phyloP scores from a whole-genome alignment of 2,113 vertebrate genomes.

The Zosterops hypoxanthus region DNA sequence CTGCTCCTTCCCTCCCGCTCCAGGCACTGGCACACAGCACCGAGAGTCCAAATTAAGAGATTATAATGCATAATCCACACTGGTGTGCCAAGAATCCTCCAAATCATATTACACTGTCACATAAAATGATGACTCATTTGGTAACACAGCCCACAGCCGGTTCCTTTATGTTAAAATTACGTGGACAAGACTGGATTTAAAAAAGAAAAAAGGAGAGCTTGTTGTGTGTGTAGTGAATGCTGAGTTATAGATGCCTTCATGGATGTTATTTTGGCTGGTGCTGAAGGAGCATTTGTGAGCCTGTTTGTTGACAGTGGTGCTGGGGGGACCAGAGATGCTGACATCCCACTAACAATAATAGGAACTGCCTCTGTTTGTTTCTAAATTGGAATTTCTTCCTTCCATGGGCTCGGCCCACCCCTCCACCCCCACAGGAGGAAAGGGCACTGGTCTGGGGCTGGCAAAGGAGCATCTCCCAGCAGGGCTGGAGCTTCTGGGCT shows the following conservation, averaged over 20 bases:
- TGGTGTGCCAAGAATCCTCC: conserved; percentile 53
- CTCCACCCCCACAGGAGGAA: not conserved
- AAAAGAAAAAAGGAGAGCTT: conserved; percentile 59
- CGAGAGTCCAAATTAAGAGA: conserved; percentile 34
- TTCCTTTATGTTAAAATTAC: conserved; percentile 62
- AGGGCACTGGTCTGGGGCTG: conserved; percentile 18
- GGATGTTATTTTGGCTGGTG: conserved; percentile 65
- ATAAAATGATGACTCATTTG: conserved; percentile 63
- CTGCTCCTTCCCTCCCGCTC: not conserved
- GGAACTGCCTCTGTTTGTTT: conserved; percentile 57
- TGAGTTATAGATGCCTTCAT: conserved; percentile 59
- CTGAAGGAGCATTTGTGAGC: conserved; percentile 61
- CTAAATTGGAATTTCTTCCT: conserved; percentile 61
- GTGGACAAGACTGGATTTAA: conserved; percentile 36
- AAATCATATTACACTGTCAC: conserved; percentile 39
- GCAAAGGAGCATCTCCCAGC: conserved; percentile 13
- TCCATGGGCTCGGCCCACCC: conserved; percentile 35
- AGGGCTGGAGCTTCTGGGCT: not conserved
- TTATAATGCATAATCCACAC: conserved; percentile 58
- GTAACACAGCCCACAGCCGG: conserved; percentile 13
- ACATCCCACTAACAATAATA: conserved; percentile 58
- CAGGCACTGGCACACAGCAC: not conserved
- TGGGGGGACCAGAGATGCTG: conserved; percentile 46
- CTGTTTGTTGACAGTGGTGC: conserved; percentile 48
- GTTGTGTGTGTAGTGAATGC: conserved; percentile 51